Percentiles rank a stretch among this genome's conserved stretches.
Conservation (phyloP, 2,888 invertebrate genomes). For the Callosobruchus maculatus region DNA sequence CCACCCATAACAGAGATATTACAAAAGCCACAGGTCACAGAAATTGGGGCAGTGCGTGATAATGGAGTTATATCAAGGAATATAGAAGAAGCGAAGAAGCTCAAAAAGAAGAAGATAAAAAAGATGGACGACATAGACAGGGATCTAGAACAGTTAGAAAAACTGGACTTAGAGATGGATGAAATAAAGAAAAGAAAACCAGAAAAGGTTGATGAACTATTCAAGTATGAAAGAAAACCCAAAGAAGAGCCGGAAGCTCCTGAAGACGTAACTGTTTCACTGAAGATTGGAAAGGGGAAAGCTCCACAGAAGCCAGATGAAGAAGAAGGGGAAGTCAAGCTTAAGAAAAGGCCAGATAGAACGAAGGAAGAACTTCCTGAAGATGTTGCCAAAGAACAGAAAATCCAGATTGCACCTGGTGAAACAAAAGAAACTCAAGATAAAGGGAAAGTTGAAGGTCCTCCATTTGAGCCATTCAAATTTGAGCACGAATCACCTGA, state of each 20-base stretch:
- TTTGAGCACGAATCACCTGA: slow-evolving; percentile 44
- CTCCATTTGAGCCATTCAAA: slow-evolving; percentile 47
- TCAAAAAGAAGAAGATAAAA: slow-evolving; percentile 40
- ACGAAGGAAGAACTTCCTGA: slow-evolving; percentile 34
- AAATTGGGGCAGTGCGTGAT: slow-evolving; percentile 39
- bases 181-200: slow-evolving; percentile 43
- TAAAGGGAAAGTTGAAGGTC: slow-evolving; percentile 32
- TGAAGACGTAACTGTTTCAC: slow-evolving; percentile 43
- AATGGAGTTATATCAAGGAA: slow-evolving; percentile 52
- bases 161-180: slow-evolving; percentile 48
- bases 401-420: slow-evolving; percentile 31
- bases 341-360: slow-evolving; percentile 54
- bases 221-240: slow-evolving; percentile 36
- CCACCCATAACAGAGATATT: slow-evolving; percentile 41
- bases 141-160: slow-evolving; percentile 47
- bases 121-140: slow-evolving; percentile 43
- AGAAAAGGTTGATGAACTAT: slow-evolving; percentile 47
- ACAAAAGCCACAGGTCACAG: slow-evolving; percentile 37
- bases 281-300: slow-evolving; percentile 57
- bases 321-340: slow-evolving; percentile 47
- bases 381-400: slow-evolving; percentile 31
- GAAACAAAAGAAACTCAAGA: slow-evolving; percentile 31
- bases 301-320: slow-evolving; percentile 37
- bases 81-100: slow-evolving; percentile 49
- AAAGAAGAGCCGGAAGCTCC: slow-evolving; percentile 30